These are phyloP conservation scores for Galemys pyrenaicus DNA, from an alignment of 2,113 vertebrate species.

Conservation along the genomic window DNA sequence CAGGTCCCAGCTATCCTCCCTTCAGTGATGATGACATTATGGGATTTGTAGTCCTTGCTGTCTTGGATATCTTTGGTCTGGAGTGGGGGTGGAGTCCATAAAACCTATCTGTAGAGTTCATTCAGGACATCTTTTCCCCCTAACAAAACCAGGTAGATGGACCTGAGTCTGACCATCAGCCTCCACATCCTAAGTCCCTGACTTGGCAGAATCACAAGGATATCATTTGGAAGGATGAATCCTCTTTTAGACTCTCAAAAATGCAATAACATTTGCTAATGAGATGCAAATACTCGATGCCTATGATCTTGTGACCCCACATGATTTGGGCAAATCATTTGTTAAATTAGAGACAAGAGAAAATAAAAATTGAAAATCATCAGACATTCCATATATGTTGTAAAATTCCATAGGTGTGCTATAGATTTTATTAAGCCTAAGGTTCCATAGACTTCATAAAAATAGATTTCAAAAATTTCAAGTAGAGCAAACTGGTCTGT, in stretches of 20 bases:
- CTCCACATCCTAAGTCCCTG: neutral
- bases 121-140: too few species aligned
- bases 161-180: neutral
- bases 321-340: neutral
- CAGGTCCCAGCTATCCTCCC: too few species aligned
- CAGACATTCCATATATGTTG: neutral
- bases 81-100: too few species aligned
- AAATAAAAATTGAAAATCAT: neutral
- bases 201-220: neutral
- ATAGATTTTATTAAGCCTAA: too few species aligned
- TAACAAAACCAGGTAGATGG: too few species aligned
- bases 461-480: constrained; percentile 16
- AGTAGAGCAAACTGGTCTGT: neutral
- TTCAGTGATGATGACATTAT: too few species aligned
- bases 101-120: too few species aligned
- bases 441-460: neutral
- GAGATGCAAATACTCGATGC: neutral
- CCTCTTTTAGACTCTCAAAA: neutral
- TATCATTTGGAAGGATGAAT: neutral
- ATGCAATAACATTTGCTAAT: neutral
- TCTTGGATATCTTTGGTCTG: too few species aligned
- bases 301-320: neutral
- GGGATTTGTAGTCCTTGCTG: too few species aligned
- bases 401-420: too few species aligned
- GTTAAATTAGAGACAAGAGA: neutral